Base-by-base conservation (phyloP, 2,888 invertebrate genomes). In the Minunthozetes semirufus region DNA sequence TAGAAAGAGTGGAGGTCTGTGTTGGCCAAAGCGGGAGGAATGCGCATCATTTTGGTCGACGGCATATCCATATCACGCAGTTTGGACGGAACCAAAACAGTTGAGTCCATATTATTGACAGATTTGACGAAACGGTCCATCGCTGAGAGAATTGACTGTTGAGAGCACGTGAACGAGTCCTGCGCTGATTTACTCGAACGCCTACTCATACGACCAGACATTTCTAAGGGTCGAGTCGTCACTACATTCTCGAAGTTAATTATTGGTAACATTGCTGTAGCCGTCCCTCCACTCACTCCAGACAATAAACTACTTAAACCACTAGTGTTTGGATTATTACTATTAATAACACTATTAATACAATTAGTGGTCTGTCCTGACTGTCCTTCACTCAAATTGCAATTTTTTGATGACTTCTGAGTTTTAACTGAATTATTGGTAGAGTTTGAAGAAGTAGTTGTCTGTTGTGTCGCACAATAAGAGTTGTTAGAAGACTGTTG, bases 131-230 rank as follows among this genome's bases (percentile, higher is more conserved):
- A 83, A 63, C 80, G 80, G 76, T 82, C 82, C 79, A 84, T 80
- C 8, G 82, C 82, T 22, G 63, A 74, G 15, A 83, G 79, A 8
- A 94, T 90, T 84, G 93, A 93, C 83, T 93, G 91, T 82, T 92
- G 90, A 79, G 93, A 93, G 85, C 80, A 81, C 22, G 53, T 74
- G 48, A 70, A 72, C 38, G 70, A 46, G 6, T 74, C 70, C 9
- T 19, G 61, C 19, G 66, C 5, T 38, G 38, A 6, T 38, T 66
- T 66, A 19, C 66, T 66, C 1, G 42, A 38, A 19, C 66, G 33
- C 2, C 66, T 17, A 38, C 42, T 66, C 38, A 66, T 42, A n/a
- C 66, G 66, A 59, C 59, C 59, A 8, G 25, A 8, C 59, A 59
- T 59, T 5, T 66, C 66, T 6, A 66, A 38, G 8, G 59, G 19